Evolutionary conservation across 2,888 invertebrate genomes (phyloP), one percentile per base, ranked within the genome.

Genomic region (Plagodis pulveraria): DNA sequence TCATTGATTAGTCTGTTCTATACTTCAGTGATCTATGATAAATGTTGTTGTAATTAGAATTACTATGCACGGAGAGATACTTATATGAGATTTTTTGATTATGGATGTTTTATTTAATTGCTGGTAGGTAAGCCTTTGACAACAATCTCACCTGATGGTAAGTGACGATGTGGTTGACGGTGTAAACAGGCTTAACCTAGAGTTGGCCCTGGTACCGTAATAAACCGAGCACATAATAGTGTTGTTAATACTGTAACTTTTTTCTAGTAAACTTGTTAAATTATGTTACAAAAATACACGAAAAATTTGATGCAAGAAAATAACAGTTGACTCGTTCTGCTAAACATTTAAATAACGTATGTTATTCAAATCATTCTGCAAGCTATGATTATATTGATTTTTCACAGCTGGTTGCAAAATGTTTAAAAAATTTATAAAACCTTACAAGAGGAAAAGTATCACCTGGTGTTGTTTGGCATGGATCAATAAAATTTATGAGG

Each of bases 1-100:
- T 76, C 83, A 87, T 86, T 87, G 89, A 87, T 89, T 84, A 86
- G 80, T 73, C 71, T 66, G 71, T 72, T 74, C 77, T 79, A 72
- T 77, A 72, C 74, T 74, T 74, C 74, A 76, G 73, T 72, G 82
- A 83, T 83, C 78, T 72, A 73, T 73, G 78, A 73, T 70, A 70
- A 66, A 60, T 71, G 77, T 77, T 74, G 76, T 70, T 71, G 72
- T 78, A 79, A 77, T 82, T 79, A 80, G 79, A 22, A 22, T 22
- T 22, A 22, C 4, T 78, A 69, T 67, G 63, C 67, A 69, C 61
- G 62, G 46, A n/a, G 9, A 56, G 55, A 56, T 22, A 22, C 4
- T 22, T 22, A 22, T 22, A 22, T 22, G 4, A 22, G 22, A 22
- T 22, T 22, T 22, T 22, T 22, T 22, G 22, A 22, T 22, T 22